Evolutionary conservation across 2,888 invertebrate genomes (phyloP).

Genomic region (Smittia sp.): DNA sequence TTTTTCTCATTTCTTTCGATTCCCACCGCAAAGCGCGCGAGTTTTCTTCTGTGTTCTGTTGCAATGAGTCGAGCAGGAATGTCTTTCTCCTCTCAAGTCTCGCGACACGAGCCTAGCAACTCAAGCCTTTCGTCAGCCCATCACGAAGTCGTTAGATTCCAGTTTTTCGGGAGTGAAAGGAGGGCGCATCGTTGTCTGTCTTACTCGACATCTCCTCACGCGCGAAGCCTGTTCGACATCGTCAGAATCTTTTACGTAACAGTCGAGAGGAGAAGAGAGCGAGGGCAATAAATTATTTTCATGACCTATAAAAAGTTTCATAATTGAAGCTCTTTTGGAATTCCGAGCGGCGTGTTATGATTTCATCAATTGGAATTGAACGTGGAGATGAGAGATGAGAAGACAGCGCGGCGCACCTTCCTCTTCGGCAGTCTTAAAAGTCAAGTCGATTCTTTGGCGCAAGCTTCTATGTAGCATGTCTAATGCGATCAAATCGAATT

Average conservation of each 20-base stretch:
- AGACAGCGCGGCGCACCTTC: neutral
- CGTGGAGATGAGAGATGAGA: neutral
- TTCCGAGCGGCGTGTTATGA: conserved; percentile 37
- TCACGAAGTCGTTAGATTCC: neutral
- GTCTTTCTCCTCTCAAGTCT: neutral
- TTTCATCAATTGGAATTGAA: conserved; percentile 35
- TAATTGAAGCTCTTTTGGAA: conserved; percentile 30
- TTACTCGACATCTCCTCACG: neutral
- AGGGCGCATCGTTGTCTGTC: neutral
- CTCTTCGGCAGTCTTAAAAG: neutral
- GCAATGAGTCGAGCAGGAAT: conserved; percentile 10
- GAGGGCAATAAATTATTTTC: conserved; percentile 22
- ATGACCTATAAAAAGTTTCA: conserved; percentile 34
- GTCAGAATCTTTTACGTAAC: conserved; percentile 19
- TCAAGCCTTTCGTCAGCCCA: too few species aligned
- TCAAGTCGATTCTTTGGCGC: neutral
- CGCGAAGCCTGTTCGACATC: neutral
- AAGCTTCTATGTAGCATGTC: neutral
- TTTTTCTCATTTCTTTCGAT: conserved; percentile 22
- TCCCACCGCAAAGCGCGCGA: conserved; percentile 16
- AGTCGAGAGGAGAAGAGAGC: neutral
- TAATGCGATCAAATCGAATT: neutral
- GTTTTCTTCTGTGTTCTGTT: conserved; percentile 29
- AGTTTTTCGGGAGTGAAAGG: neutral
- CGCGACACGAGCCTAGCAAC: conserved; percentile 24